Conservation (phyloP, 2,888 invertebrate genomes). For the Meghimatium bilineatum region DNA sequence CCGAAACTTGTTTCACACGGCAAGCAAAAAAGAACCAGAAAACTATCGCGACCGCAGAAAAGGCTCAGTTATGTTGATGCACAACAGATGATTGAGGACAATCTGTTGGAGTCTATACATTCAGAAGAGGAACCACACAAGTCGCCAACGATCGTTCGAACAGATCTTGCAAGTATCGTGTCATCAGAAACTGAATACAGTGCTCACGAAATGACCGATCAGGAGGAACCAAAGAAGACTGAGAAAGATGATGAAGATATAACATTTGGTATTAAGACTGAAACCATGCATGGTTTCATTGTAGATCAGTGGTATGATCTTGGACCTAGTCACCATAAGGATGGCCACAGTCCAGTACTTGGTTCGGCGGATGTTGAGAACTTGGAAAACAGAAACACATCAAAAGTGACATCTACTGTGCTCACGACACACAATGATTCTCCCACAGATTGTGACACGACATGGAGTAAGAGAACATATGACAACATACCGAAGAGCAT, state of each 20-base stretch:
- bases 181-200: neutral
- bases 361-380: neutral
- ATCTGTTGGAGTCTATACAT: neutral
- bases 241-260: neutral
- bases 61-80: neutral
- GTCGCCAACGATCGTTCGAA: neutral
- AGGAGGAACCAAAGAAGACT: neutral
- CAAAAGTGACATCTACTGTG: neutral
- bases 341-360: slow-evolving; percentile 5
- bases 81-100: neutral
- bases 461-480: neutral
- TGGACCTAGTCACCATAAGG: slow-evolving; percentile 14
- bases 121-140: neutral
- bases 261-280: slow-evolving; percentile 18
- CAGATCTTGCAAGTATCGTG: neutral
- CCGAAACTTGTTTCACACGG: neutral
- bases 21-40: slow-evolving; percentile 9
- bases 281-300: slow-evolving; percentile 26
- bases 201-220: neutral
- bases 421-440: neutral
- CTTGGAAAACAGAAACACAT: neutral
- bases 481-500: neutral
- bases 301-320: slow-evolving; percentile 43
- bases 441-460: neutral
- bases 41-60: slow-evolving; percentile 14